Evolutionary conservation across 2,888 invertebrate species (phyloP), one percentile per base, ranked within the genome.

Genomic region (Eledona agricola): DNA sequence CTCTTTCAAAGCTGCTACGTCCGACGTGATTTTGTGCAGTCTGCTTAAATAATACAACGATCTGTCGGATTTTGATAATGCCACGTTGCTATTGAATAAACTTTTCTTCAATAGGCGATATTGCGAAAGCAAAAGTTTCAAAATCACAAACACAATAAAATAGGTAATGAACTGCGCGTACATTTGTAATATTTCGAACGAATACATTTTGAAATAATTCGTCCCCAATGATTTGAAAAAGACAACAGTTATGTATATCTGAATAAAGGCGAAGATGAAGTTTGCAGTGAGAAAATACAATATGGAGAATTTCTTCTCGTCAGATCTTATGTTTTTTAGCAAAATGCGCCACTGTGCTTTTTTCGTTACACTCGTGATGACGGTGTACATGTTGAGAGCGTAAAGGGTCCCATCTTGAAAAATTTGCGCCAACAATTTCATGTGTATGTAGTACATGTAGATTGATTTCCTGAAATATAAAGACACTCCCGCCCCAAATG

Each of bases 151-250:
- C 1, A 25, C 6, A 2, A 28, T n/a, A 17, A 40, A 40, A 13
- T 40, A 15, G 4, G 28, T 17, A 6, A 40, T 7, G 11, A 40
- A 17, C 16, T 28, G 26, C 9, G 4, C 4, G 11, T 40, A 40
- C 10, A 40, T n/a, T 28, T 40, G 40, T n/a, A n/a, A n/a, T n/a
- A n/a, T n/a, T n/a, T n/a, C n/a, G n/a, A n/a, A n/a, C n/a, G n/a
- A n/a, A n/a, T n/a, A n/a, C n/a, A n/a, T n/a, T n/a, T n/a, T n/a
- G 1, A 40, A 6, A 11, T 40, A 40, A 11, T 34, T 20, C 4
- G 20, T 9, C 4, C 10, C 34, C 6, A 11, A 34, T 12, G 10
- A 11, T 11, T 7, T 1, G 6, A 20, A 11, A 16, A 19, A 34
- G 4, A 34, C 16, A 7, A 20, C 7, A 3, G 20, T 20, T 1